Evolutionary conservation across 2,888 invertebrate genomes (phyloP), one percentile per base, ranked within the genome.

Genomic region (Bellardia pandia): DNA sequence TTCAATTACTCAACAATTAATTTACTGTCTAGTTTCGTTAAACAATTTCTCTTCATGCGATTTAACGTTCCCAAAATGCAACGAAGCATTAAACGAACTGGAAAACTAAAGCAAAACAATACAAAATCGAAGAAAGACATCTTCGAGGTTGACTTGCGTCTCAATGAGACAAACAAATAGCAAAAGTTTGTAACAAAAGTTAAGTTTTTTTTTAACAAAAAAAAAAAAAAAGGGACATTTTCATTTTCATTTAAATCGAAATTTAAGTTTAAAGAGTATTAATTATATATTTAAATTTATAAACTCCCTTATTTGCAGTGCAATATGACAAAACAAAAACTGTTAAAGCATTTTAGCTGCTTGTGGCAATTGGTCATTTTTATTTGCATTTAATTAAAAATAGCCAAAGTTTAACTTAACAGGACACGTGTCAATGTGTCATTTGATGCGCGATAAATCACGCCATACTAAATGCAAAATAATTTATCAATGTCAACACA

Each of bases 1-100:
- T 93, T 92, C 93, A 93, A 93, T 93, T 93, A 93, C 91, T 93
- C 92, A 93, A 93, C 93, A 93, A 93, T 93, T 93, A 93, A 93
- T 93, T 93, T 92, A 88, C 91, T 90, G 93, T 93, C 92, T 84
- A 60, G 76, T 77, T 79, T 69, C 7, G 13, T 79, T 66, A 72
- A 40, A 69, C 71, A 66, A 48, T 82, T 76, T 77, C 80, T 68
- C 51, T 83, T 60, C 69, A 53, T 75, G n/a, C 37, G 66, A 58
- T 64, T 60, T 48, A 62, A 74, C 56, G 62, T 60, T 13, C 30
- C 37, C 37, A 40, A 81, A 72, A 68, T 76, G 56, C 85, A 87
- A 56, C 74, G 77, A 80, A 66, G 84, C 84, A 84, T 84, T 80
- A 84, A 80, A 84, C 83, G 77, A 84, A 62, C 60, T 42, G 33